A percentile compares a stretch with the other conserved stretches of the same genome.
Evolutionary conservation across 2,888 invertebrate genomes (phyloP).

Genomic region (Sisyra terminalis): DNA sequence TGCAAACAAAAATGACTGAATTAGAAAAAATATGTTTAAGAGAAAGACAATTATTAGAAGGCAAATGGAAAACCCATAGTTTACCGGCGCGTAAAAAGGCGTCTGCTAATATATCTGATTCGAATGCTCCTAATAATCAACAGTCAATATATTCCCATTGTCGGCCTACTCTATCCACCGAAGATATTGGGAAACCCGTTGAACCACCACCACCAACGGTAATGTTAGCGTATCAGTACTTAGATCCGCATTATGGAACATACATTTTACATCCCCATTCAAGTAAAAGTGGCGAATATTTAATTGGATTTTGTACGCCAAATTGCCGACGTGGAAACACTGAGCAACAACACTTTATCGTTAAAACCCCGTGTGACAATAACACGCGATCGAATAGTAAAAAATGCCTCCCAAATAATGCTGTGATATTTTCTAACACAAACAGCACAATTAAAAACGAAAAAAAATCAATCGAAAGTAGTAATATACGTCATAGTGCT

Average conservation of each 20-base stretch:
- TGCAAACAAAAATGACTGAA: conserved; percentile 73
- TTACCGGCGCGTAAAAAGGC: conserved; percentile 72
- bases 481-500: conserved; percentile 17
- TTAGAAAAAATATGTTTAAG: conserved; percentile 64
- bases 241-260: conserved; percentile 51
- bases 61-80: conserved; percentile 82
- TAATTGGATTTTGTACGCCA: conserved; percentile 53
- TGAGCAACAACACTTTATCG: conserved; percentile 53
- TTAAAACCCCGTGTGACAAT: conserved; percentile 35
- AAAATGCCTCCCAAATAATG: conserved; percentile 27
- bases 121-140: conserved; percentile 31
- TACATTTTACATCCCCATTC: conserved; percentile 51
- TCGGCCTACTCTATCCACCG: conserved; percentile 19
- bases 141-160: conserved; percentile 28
- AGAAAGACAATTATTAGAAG: conserved; percentile 68
- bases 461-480: conserved; percentile 19
- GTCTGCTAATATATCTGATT: conserved; percentile 30
- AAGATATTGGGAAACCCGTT: conserved; percentile 17
- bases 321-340: conserved; percentile 32
- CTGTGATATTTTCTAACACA: conserved; percentile 14
- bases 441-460: conserved; percentile 16
- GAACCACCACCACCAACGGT: conserved; percentile 20
- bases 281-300: conserved; percentile 50
- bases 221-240: conserved; percentile 34
- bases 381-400: conserved; percentile 23